Evolutionary conservation across 1,140 invertebrate species (phyloP).

Genomic region (Orchesella cincta): DNA sequence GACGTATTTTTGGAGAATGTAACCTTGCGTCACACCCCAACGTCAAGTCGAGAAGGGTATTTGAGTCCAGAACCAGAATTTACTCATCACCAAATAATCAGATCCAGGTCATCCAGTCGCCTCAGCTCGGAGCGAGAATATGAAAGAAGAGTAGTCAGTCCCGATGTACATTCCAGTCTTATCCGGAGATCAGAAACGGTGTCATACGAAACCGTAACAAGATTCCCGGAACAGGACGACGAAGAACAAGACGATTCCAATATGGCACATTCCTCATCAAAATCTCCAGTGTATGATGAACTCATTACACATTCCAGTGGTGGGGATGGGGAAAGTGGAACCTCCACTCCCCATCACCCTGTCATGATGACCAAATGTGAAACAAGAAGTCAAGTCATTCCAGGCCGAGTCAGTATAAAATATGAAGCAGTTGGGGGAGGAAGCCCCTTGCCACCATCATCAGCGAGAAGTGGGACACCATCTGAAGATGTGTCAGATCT

Average conservation of each 20-base stretch:
- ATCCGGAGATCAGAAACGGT: neutral
- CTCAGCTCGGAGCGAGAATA: too few relatives aligned
- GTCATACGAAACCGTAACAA: neutral
- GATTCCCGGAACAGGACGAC: neutral
- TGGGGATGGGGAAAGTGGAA: neutral
- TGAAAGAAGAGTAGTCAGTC: neutral
- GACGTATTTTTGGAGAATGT: slow-evolving; percentile 32
- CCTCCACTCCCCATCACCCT: neutral
- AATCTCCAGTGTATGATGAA: slow-evolving; percentile 20
- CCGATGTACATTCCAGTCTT: neutral
- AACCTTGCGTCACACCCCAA: slow-evolving; percentile 24
- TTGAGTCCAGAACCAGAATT: neutral
- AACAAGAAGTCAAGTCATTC: slow-evolving; percentile 35
- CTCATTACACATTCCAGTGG: neutral
- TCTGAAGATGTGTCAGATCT: slow-evolving; percentile 10
- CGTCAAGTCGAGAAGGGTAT: neutral
- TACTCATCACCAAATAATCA: neutral
- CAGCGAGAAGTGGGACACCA: neutral
- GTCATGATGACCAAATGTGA: slow-evolving; percentile 35
- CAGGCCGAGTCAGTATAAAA: slow-evolving; percentile 35
- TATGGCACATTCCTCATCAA: slow-evolving; percentile 3
- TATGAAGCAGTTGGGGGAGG: slow-evolving; percentile 35
- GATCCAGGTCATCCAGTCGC: neutral
- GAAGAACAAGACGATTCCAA: neutral
- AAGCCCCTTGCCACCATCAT: too few relatives aligned